Conservation (phyloP, 2,888 invertebrate species). For the Drosophila differens region DNA sequence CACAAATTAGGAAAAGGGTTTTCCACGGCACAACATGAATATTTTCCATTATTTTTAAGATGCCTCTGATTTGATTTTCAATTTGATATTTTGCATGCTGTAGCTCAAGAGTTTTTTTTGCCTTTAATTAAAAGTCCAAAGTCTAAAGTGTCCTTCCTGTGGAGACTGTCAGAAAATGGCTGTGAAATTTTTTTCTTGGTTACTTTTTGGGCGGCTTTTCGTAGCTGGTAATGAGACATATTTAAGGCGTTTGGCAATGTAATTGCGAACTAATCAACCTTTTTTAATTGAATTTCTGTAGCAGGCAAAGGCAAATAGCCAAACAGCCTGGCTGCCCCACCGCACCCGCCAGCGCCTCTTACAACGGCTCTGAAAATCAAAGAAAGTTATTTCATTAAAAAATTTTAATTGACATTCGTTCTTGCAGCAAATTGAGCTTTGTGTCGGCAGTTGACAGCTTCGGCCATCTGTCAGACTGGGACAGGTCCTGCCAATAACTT, state of each 20-base stretch:
- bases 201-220: constrained; percentile 6
- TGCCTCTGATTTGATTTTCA: constrained; percentile 16
- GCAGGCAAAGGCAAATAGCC: constrained; percentile 40
- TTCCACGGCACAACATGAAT: constrained; percentile 22
- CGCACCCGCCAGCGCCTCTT: too few relatives aligned
- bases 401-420: constrained; percentile 78
- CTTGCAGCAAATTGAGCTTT: constrained; percentile 75
- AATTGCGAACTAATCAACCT: constrained; percentile 74
- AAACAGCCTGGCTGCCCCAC: background rate
- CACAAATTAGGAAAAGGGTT: constrained; percentile 24
- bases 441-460: constrained; percentile 53
- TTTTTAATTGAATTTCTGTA: constrained; percentile 61
- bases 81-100: constrained; percentile 19
- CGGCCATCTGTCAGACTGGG: constrained; percentile 66
- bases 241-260: constrained; percentile 52
- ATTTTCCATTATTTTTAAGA: constrained; percentile 29
- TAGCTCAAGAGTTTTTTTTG: background rate
- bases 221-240: constrained; percentile 49
- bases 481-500: constrained; percentile 57
- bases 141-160: constrained; percentile 30
- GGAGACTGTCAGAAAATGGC: constrained; percentile 31
- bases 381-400: constrained; percentile 77
- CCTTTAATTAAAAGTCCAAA: constrained; percentile 50
- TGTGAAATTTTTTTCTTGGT: constrained; percentile 11
- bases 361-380: constrained; percentile 52